These are phyloP conservation scores for Trematocara marginatum DNA, from an alignment of 2,113 vertebrate species.

Conservation along the genomic window DNA sequence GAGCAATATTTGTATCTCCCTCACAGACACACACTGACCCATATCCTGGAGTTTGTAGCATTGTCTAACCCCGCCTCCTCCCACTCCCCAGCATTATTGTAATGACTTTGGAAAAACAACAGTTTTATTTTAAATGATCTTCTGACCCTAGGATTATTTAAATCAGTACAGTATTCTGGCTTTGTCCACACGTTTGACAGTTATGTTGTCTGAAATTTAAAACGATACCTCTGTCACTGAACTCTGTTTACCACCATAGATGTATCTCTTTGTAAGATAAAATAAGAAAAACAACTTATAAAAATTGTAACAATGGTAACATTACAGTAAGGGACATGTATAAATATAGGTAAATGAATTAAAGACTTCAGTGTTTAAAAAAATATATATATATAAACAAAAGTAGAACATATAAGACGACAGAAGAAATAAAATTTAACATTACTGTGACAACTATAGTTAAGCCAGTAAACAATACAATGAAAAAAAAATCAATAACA, in stretches of 20 bases:
- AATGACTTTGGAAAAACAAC: background rate
- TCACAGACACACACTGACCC: background rate
- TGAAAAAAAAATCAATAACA: background rate
- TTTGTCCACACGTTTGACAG: background rate
- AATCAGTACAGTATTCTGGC: background rate
- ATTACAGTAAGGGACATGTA: background rate
- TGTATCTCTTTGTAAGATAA: background rate
- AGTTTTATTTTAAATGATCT: background rate
- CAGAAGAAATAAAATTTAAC: background rate
- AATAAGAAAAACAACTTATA: background rate
- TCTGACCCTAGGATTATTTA: background rate
- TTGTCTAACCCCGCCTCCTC: background rate
- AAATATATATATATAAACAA: background rate
- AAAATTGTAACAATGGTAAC: background rate
- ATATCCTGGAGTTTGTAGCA: background rate
- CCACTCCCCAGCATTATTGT: background rate
- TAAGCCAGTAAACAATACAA: accelerated
- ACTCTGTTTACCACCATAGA: background rate
- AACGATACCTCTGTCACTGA: background rate
- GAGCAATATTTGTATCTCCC: background rate
- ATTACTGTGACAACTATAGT: background rate
- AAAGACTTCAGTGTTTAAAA: background rate
- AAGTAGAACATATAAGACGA: accelerated
- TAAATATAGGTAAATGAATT: accelerated
- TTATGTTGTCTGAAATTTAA: background rate